Percentiles rank a stretch among this genome's conserved stretches.
These are phyloP conservation scores for Onychorhynchus coronatus DNA, from an alignment of 2,113 vertebrate genomes.

Conservation along the genomic window DNA sequence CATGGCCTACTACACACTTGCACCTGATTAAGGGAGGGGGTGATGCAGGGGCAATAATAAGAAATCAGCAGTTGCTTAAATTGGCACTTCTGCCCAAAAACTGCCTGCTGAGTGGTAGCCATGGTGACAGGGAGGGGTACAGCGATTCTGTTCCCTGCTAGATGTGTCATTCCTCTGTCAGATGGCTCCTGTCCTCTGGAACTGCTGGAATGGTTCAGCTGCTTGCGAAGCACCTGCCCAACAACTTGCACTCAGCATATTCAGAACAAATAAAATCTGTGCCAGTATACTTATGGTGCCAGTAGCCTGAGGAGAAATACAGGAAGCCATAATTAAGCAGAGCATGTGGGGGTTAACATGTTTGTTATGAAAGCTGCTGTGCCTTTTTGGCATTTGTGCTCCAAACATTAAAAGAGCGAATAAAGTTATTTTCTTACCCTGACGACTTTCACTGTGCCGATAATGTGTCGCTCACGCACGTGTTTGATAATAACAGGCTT, in stretches of 20 bases:
- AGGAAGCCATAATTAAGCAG: slow-evolving; percentile 46
- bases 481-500: neutral
- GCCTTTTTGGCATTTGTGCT: slow-evolving; percentile 4
- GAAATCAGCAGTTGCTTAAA: slow-evolving; percentile 43
- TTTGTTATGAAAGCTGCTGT: slow-evolving; percentile 47
- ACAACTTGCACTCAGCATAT: neutral
- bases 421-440: neutral
- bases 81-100: slow-evolving; percentile 26
- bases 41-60: neutral
- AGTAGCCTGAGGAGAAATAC: neutral
- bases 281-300: slow-evolving; percentile 8
- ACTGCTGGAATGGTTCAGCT: neutral
- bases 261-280: slow-evolving; percentile 14
- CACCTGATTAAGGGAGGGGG: neutral
- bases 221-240: neutral
- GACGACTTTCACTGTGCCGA: neutral
- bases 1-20: neutral
- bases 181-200: neutral
- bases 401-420: neutral
- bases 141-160: neutral
- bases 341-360: slow-evolving; percentile 21
- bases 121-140: slow-evolving; percentile 48
- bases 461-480: accelerated
- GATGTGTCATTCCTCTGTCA: neutral
- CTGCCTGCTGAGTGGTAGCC: neutral